A percentile compares a stretch with the other conserved stretches of the same genome.
Conservation (phyloP, 2,113 vertebrate genomes). For the Vidua chalybeata region DNA sequence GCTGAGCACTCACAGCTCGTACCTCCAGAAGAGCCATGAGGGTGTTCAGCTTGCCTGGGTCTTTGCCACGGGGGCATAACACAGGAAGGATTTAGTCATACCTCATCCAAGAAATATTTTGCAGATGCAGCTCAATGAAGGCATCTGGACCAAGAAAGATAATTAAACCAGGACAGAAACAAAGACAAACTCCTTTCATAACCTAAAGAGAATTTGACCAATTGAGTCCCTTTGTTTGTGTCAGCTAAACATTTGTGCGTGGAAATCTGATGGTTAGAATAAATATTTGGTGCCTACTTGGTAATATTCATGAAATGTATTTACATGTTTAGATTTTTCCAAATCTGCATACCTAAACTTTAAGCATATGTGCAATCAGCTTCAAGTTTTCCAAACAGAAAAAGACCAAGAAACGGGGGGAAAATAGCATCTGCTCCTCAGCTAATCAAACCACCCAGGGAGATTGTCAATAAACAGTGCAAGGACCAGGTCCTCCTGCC, state of each 20-base stretch:
- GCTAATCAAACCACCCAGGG: slow-evolving; percentile 58
- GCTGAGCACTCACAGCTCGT: neutral
- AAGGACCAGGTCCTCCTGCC: neutral
- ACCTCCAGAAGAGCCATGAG: neutral
- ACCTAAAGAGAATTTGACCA: slow-evolving; percentile 12
- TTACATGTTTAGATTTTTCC: slow-evolving; percentile 58
- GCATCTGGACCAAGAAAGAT: slow-evolving; percentile 50
- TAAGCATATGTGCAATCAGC: slow-evolving; percentile 64
- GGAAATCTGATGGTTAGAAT: slow-evolving; percentile 27
- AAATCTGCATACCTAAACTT: slow-evolving; percentile 62
- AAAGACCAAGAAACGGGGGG: neutral
- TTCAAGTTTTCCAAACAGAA: slow-evolving; percentile 57
- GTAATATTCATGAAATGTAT: slow-evolving; percentile 61
- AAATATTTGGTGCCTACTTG: slow-evolving; percentile 66
- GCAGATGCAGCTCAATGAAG: slow-evolving; percentile 16
- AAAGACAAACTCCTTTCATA: slow-evolving; percentile 16
- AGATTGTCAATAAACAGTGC: slow-evolving; percentile 36
- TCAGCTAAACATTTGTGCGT: neutral
- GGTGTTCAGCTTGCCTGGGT: neutral
- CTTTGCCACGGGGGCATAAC: neutral
- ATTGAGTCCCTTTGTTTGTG: slow-evolving; percentile 35
- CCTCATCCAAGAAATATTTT: slow-evolving; percentile 26
- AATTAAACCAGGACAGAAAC: slow-evolving; percentile 49
- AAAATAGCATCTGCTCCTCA: slow-evolving; percentile 49
- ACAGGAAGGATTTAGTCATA: slow-evolving; percentile 13